These are phyloP conservation scores for Pongo abelii DNA, from an alignment of 2,113 vertebrate species.

Conservation along the genomic window DNA sequence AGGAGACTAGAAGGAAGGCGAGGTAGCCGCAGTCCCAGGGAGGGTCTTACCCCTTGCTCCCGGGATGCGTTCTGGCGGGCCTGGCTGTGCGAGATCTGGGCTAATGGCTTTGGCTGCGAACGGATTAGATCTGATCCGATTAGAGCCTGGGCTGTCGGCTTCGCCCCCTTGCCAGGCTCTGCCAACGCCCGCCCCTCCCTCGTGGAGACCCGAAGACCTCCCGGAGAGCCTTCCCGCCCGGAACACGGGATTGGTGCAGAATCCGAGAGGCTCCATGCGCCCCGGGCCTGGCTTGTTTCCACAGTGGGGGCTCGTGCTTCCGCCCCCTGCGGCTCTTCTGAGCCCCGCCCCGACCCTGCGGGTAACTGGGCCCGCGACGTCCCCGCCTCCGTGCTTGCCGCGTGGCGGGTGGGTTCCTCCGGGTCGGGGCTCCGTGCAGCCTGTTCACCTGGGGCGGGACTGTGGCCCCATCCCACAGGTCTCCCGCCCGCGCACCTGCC, in stretches of 20 bases:
- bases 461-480: neutral
- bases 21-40: neutral
- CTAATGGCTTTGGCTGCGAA: neutral
- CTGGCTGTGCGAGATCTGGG: neutral
- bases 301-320: neutral
- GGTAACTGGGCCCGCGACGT: constrained; percentile 1
- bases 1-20: neutral
- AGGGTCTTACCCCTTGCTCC: neutral
- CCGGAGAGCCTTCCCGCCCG: neutral
- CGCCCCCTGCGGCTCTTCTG: neutral
- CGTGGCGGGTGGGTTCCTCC: constrained; percentile 43
- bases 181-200: neutral
- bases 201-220: neutral
- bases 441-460: neutral
- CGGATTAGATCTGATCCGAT: constrained; percentile 74
- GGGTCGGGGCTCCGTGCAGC: neutral
- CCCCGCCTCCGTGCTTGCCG: constrained; percentile 36
- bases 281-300: neutral
- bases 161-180: neutral
- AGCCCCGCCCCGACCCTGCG: constrained; percentile 54
- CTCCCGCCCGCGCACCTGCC: constrained; percentile 54
- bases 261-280: neutral
- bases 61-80: neutral
- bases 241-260: neutral
- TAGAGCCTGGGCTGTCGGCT: constrained; percentile 45